Percentiles rank a stretch among this genome's conserved stretches.
These are phyloP conservation scores for Amazona ochrocephala DNA, from an alignment of 2,797 vertebrate species.

Conservation along the genomic window DNA sequence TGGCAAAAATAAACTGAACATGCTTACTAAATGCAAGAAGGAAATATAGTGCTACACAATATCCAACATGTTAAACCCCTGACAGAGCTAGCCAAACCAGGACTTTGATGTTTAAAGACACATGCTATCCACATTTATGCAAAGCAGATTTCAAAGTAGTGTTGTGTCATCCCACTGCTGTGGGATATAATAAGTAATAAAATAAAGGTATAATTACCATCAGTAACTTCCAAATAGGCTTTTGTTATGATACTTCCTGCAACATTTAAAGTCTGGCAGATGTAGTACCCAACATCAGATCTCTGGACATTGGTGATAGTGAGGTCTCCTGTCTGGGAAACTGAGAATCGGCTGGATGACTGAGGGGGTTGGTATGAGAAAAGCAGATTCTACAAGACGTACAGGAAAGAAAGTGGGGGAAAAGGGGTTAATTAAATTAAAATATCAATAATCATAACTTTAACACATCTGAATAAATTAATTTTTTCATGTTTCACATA, in stretches of 20 bases:
- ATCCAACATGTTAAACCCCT: neutral
- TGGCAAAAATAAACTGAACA: neutral
- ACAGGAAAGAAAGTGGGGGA: neutral
- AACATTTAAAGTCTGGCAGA: conserved; percentile 98
- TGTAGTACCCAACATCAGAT: conserved; percentile 94
- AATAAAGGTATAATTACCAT: conserved; percentile 83
- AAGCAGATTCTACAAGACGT: conserved; percentile 87
- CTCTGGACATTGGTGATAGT: conserved; percentile 93
- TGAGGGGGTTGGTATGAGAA: conserved; percentile 97
- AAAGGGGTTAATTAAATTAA: conserved; percentile 4
- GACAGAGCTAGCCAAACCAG: neutral
- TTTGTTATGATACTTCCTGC: conserved; percentile 99
- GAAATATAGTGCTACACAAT: neutral
- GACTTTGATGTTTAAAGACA: neutral
- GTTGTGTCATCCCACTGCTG: neutral
- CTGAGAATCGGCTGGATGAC: conserved; percentile 93
- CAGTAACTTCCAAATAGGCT: conserved; percentile 96
- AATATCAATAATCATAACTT: neutral
- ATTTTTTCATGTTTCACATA: neutral
- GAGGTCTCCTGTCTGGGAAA: conserved; percentile 95
- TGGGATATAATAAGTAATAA: neutral
- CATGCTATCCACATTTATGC: neutral
- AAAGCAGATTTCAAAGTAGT: neutral
- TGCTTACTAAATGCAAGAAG: neutral
- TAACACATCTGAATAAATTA: neutral